Base-by-base conservation (phyloP, 2,113 vertebrate species). In the Microtus richardsoni region DNA sequence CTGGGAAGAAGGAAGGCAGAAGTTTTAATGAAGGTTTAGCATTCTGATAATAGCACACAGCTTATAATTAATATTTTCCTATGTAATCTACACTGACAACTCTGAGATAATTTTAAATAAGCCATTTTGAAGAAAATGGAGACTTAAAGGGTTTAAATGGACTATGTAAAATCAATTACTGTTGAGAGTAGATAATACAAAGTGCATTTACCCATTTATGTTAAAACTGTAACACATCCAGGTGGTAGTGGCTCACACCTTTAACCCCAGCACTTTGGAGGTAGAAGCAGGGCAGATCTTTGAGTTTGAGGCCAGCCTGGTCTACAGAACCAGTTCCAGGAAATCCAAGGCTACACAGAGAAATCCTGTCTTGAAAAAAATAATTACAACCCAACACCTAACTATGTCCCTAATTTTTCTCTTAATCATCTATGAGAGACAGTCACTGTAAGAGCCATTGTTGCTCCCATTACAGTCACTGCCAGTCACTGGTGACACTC, bases 91-190 rank as follows among this genome's bases (percentile, higher is more conserved):
- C 9, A 1, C 9, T 33, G 30, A 16, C 26, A 79, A 75, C 30
- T 86, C 60, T 90, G 24, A 94, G 24, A 54, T 79, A 39, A 89
- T 85, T 88, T 94, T 95, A 95, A 88, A 62, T 70, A 66, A 39
- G 39, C 4, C 13, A 52, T 60, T 91, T 54, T 58, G 58, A 62
- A 60, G 39, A 74, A 90, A 89, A 80, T 47, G 52, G 7, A 86
- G n/a, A 70, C 2, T 79, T 39, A 60, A 88, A 71, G 52, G 5
- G 82, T 17, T 88, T 78, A 73, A 73, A 30, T 54, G 22, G 60
- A 7, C 36, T 62, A 26, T 44, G 17, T 14, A 93, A 91, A 3
- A 49, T 66, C 58, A 87, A 60, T 58, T 85, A 49, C 16, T 74
- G 0, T 70, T 68, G 54, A 84, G 28, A 41, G n/a, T 13, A 74